Base-by-base conservation (phyloP, 1,140 invertebrate species). In the Ceratina australensis region DNA sequence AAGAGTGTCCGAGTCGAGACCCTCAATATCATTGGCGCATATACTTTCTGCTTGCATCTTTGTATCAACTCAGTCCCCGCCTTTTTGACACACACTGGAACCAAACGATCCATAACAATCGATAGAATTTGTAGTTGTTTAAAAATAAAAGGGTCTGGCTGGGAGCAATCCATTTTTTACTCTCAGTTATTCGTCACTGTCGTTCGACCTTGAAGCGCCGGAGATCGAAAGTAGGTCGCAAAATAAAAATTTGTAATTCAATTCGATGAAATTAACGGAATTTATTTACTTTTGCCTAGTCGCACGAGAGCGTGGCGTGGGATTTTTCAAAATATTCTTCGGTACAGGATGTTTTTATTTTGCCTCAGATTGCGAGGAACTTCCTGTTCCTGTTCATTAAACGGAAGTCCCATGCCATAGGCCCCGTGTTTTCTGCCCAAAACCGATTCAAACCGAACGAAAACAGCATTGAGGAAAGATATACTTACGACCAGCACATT, bases 381-480 rank as follows among this genome's bases (percentile, higher is more conserved):
- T 93, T 93, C 92, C 92, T 93, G 92, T 93, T 93, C 92, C 92
- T 93, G 92, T 92, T 85, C 85, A 85, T 89, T 79, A 84, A 92
- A 90, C 92, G 92, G 92, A 92, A 92, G 91, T 92, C 87, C 90
- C 88, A 92, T 88, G 92, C 89, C 88, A 90, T 91, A 91, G 89
- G 90, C 87, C 83, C 87, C 82, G 86, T 79, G 84, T 79, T 84
- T 84, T 82, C 63, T 79, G 76, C 72, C 73, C 81, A 80, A 85
- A 85, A 87, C 79, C 74, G 76, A 83, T 74, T 65, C 65, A 69
- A 77, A 78, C 60, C 64, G 22, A 60, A 10, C 15, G 50, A 80
- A 52, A 80, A 80, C 26, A 69, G 49, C 66, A 73, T 52, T 64
- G 59, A 59, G 54, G 20, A 16, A 18, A 66, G 64, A 22, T 84